A percentile compares a stretch with the other conserved stretches of the same genome.
phyloP scores from a whole-genome alignment of 2,797 vertebrate genomes.

The Acanthornis magna region DNA sequence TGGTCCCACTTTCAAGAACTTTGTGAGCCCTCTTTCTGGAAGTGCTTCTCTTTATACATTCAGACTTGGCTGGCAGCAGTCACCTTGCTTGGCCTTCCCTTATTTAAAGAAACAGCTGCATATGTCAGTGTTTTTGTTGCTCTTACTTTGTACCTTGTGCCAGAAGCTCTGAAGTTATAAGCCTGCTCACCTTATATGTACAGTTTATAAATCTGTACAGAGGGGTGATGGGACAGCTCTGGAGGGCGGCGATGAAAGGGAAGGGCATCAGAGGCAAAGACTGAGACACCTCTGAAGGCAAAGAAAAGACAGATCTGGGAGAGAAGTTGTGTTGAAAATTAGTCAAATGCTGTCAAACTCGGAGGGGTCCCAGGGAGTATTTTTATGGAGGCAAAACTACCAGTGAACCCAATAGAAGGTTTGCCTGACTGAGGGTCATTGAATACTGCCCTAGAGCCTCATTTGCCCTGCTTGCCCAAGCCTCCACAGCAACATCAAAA shows the following conservation, averaged over 20 bases:
- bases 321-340: neutral
- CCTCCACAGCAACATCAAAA: neutral
- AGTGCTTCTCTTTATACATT: slow-evolving; percentile 73
- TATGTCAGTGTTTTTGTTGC: slow-evolving; percentile 59
- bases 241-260: neutral
- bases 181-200: slow-evolving; percentile 32
- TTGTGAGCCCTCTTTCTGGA: slow-evolving; percentile 73
- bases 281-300: neutral
- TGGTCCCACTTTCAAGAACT: slow-evolving; percentile 73
- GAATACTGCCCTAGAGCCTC: neutral
- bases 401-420: neutral
- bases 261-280: neutral
- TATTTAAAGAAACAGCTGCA: slow-evolving; percentile 70
- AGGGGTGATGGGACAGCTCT: neutral
- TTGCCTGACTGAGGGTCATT: neutral
- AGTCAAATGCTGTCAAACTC: neutral
- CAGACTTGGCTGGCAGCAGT: slow-evolving; percentile 65
- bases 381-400: neutral
- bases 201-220: slow-evolving; percentile 24
- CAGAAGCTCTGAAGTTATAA: slow-evolving; percentile 38
- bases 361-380: neutral
- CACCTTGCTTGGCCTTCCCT: slow-evolving; percentile 63
- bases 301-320: neutral
- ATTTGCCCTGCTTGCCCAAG: neutral
- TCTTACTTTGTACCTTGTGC: slow-evolving; percentile 47